Conservation (phyloP, 2,797 vertebrate species). For the Chrysocyon brachyurus region DNA sequence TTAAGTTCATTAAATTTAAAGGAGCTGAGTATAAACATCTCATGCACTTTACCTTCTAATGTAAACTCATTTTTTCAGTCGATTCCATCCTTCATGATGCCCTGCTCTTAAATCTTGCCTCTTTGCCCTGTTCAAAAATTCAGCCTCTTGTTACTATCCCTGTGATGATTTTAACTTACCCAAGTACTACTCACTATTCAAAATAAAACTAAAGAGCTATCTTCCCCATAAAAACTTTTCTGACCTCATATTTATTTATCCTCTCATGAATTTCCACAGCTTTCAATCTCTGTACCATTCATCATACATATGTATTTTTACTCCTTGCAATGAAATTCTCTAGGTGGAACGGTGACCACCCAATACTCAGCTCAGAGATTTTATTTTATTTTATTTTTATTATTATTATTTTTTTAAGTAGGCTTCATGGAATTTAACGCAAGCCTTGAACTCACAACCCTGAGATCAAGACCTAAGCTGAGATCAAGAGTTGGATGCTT, state of each 20-base stretch:
- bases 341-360: background rate
- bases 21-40: background rate
- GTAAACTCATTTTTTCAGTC: background rate
- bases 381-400: background rate
- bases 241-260: background rate
- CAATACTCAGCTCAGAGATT: background rate
- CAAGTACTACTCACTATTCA: background rate
- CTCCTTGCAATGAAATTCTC: background rate
- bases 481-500: background rate
- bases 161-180: background rate
- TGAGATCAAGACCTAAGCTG: background rate
- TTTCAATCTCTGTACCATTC: background rate
- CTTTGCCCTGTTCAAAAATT: background rate
- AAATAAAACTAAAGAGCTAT: background rate
- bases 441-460: background rate
- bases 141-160: background rate
- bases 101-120: background rate
- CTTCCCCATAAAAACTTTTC: background rate
- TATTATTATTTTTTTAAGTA: background rate
- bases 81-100: background rate
- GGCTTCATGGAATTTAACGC: background rate
- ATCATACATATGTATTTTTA: background rate
- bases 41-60: background rate
- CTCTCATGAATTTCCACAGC: background rate
- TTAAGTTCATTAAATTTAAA: conserved; percentile 40